Conservation (phyloP, 2,113 vertebrate species). For the Bambusicola thoracicus region DNA sequence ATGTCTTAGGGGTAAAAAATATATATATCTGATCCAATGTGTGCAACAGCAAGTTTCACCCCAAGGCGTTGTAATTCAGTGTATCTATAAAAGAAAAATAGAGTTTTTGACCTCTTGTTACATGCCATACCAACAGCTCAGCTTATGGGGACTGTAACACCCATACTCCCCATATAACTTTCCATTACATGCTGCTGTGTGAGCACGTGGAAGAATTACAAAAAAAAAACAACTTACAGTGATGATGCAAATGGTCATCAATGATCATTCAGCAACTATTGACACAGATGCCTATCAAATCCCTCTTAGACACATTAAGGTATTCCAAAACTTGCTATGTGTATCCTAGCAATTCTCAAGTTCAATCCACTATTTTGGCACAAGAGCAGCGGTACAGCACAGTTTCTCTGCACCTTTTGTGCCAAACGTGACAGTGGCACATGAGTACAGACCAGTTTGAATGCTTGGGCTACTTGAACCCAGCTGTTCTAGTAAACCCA, state of each 20-base stretch:
- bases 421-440: not conserved
- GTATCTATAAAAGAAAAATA: not conserved
- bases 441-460: not conserved
- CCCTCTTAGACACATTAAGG: not conserved
- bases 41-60: not conserved
- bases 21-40: not conserved
- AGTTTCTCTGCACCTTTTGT: not conserved
- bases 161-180: not conserved
- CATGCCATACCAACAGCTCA: not conserved
- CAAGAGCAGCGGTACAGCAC: not conserved
- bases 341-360: not conserved
- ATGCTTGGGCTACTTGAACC: not conserved
- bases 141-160: not conserved
- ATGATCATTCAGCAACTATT: not conserved
- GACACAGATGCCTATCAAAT: not conserved
- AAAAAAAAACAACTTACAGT: not conserved
- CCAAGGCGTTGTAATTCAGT: not conserved
- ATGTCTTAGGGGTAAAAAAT: not conserved
- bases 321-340: not conserved
- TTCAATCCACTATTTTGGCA: not conserved
- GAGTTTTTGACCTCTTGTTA: not conserved
- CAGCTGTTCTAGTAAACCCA: not conserved
- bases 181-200: not conserved
- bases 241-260: not conserved
- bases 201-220: not conserved